Evolutionary conservation across 2,888 invertebrate species (phyloP), one percentile per base, ranked within the genome.

Genomic region (Eretmocerus hayati): DNA sequence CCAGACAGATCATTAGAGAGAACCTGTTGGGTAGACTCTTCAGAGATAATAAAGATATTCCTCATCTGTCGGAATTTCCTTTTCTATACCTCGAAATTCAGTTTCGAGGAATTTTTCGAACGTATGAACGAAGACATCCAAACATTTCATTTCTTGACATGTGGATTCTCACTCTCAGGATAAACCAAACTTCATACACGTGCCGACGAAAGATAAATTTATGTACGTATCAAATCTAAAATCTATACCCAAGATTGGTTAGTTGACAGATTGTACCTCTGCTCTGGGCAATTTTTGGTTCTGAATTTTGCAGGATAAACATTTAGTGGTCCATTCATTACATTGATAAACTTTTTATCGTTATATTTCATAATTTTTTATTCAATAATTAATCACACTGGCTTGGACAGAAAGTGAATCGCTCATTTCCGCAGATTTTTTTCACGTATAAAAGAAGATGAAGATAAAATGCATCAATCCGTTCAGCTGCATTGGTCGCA

Each of bases 351-450:
- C 40, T 30, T 38, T 45, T 30, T 47, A 52, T 53, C 49, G 43
- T 11, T 16, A 18, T n/a, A n/a, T 48, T 49, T 42, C 44, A 37
- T 48, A 23, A 21, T n/a, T 20, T 32, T 46, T 52, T 41, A 42
- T 51, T 43, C 37, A 38, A 46, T 44, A 51, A 48, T 55, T 54
- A 56, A 57, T 55, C 54, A 55, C 57, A 58, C 55, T 58, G 55
- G 52, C 40, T 53, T 54, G 53, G 48, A 51, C 45, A 54, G 51
- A 56, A 53, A 50, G 38, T 46, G 21, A 46, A 38, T 13, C 41
- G 22, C 42, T 48, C 45, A 37, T 31, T 32, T 45, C 18, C 49
- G 45, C 36, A 46, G 31, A 33, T 37, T 36, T 35, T 43, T 42
- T 47, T 50, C 45, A n/a, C 43, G 39, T 50, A 53, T 35, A 48